phyloP scores from a whole-genome alignment of 2,797 vertebrate genomes.

The Ambastaia sidthimunki region DNA sequence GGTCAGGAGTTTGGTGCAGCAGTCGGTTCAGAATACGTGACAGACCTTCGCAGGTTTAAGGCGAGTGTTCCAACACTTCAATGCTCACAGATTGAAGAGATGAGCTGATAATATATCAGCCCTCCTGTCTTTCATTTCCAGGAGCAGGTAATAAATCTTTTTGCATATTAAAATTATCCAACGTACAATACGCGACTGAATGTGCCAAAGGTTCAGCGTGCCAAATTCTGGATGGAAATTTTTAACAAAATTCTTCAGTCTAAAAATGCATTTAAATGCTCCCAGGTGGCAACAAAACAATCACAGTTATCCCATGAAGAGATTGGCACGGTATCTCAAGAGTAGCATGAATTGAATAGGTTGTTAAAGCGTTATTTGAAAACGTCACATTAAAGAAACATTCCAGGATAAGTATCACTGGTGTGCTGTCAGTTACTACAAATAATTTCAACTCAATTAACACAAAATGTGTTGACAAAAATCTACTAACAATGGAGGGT shows the following conservation, averaged over 20 bases:
- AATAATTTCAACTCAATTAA: not conserved
- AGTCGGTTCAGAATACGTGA: constrained; percentile 44
- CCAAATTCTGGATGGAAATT: not conserved
- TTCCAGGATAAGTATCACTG: not conserved
- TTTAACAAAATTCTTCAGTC: constrained; percentile 26
- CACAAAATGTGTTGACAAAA: not conserved
- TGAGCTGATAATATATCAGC: constrained; percentile 38
- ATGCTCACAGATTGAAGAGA: constrained; percentile 9
- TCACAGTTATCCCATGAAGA: constrained; percentile 9
- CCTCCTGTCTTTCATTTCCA: not conserved
- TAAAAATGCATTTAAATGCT: constrained; percentile 1
- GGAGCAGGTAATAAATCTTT: not conserved
- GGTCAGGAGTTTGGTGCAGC: constrained; percentile 69
- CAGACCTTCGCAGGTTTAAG: constrained; percentile 19
- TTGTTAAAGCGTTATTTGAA: not conserved
- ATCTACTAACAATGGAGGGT: not conserved
- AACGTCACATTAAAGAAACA: constrained; percentile 8
- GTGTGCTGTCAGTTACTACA: not conserved
- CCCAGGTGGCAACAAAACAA: constrained; percentile 34
- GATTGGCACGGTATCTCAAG: constrained; percentile 10
- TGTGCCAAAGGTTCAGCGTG: constrained; percentile 27
- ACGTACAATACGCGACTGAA: not conserved
- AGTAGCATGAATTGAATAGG: not conserved
- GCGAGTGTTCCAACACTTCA: constrained; percentile 11
- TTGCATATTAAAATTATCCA: constrained; percentile 16